phyloP scores from a whole-genome alignment of 2,797 vertebrate genomes.

The Amniataba percoides region DNA sequence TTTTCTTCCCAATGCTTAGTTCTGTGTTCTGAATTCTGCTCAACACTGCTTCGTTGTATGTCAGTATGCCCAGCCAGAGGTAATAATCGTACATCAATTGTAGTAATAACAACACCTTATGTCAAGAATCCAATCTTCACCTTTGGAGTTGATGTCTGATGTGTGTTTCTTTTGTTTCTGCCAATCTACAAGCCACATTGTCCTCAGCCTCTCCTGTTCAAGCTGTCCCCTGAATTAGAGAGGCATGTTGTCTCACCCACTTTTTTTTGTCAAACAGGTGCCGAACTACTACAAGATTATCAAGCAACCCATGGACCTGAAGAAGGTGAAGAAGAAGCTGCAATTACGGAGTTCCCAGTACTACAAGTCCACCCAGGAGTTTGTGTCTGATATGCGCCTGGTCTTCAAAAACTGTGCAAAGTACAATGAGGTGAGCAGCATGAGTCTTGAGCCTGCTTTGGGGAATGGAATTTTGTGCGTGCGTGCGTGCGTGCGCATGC shows the following conservation, averaged over 20 bases:
- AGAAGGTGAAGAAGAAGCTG: conserved; percentile 95
- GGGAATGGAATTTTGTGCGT: conserved; percentile 53
- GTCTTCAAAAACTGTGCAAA: conserved; percentile 99
- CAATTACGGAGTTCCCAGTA: conserved; percentile 93
- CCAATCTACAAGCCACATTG: neutral
- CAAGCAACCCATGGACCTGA: conserved; percentile 99
- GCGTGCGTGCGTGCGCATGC: conserved; percentile 44
- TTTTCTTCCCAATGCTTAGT: neutral
- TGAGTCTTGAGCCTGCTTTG: conserved; percentile 69
- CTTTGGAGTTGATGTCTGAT: neutral
- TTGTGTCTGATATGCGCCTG: conserved; percentile 95
- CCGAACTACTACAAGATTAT: conserved; percentile 99
- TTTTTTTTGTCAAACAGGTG: conserved; percentile 86
- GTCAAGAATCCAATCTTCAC: neutral
- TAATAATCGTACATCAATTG: neutral
- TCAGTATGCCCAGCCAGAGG: neutral
- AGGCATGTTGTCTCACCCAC: neutral
- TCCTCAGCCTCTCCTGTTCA: neutral
- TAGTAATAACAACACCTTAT: neutral
- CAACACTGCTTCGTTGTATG: neutral
- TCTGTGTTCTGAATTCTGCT: neutral
- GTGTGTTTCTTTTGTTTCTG: conserved; percentile 1
- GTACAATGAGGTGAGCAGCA: conserved; percentile 99
- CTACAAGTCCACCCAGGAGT: conserved; percentile 92
- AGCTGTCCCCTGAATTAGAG: neutral